These are phyloP conservation scores for Drosophila dives DNA, from an alignment of 2,888 invertebrate genomes.

Conservation along the genomic window DNA sequence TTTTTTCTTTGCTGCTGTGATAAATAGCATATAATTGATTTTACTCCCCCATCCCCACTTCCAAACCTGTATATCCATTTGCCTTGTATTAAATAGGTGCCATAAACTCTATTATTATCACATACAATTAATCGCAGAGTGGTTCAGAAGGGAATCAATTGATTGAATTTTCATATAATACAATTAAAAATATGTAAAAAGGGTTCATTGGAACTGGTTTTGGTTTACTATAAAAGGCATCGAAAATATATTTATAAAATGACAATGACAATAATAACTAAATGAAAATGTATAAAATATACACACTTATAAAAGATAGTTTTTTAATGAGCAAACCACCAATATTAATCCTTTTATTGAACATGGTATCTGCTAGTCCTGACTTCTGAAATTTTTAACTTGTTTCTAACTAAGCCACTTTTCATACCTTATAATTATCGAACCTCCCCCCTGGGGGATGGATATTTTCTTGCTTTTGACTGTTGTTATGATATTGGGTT, in stretches of 20 bases:
- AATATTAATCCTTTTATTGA: not conserved
- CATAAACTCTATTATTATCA: not conserved
- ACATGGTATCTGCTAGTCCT: not conserved
- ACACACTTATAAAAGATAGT: not conserved
- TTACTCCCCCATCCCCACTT: not conserved
- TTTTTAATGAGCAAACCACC: not conserved
- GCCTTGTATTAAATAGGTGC: not conserved
- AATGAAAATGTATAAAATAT: not conserved
- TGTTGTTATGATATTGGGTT: conserved; percentile 34
- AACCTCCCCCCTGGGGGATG: not conserved
- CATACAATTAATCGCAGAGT: not conserved
- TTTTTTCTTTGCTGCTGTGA: not conserved
- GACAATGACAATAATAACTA: too few species aligned
- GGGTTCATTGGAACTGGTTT: not conserved
- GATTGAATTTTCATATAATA: not conserved
- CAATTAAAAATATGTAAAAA: not conserved
- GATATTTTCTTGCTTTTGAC: not conserved
- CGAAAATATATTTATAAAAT: too few species aligned
- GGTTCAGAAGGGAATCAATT: not conserved
- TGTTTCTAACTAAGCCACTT: not conserved
- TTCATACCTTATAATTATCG: not conserved
- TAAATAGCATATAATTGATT: not conserved
- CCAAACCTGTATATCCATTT: not conserved
- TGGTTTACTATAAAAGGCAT: too few species aligned
- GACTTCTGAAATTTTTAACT: not conserved